Conservation (phyloP, 1,140 invertebrate genomes). For the Asobara japonica region DNA sequence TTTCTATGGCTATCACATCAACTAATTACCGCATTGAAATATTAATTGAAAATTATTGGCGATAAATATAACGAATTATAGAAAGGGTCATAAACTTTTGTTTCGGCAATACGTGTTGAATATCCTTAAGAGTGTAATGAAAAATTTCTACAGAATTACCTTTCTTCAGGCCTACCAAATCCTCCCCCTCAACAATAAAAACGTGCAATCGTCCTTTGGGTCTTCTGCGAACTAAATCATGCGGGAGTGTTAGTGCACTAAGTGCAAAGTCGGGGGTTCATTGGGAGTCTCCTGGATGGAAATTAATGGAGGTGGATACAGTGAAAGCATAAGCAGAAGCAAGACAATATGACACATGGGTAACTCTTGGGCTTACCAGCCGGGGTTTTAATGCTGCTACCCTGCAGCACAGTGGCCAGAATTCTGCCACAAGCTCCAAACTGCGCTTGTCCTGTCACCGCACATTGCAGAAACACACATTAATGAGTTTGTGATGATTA, state of each 20-base stretch:
- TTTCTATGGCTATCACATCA: too few species aligned
- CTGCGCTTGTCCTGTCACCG: constrained; percentile 67
- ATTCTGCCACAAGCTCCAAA: constrained; percentile 74
- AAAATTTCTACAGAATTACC: constrained; percentile 44
- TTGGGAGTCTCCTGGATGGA: neutral
- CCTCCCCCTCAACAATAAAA: constrained; percentile 62
- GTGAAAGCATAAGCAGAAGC: neutral
- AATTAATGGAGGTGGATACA: neutral
- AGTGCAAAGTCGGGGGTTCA: neutral
- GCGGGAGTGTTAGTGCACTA: constrained; percentile 48
- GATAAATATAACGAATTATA: too few species aligned
- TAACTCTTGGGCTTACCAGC: constrained; percentile 55
- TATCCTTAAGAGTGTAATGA: neutral
- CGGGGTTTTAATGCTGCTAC: constrained; percentile 65
- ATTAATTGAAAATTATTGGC: too few species aligned
- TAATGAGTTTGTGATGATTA: too few species aligned
- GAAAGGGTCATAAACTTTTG: too few species aligned
- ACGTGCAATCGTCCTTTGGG: constrained; percentile 61
- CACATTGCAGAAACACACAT: too few species aligned
- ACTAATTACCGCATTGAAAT: too few species aligned
- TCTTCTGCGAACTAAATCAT: constrained; percentile 66
- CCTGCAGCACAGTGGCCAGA: constrained; percentile 75
- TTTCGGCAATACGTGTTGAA: too few species aligned
- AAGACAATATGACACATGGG: neutral
- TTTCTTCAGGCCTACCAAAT: constrained; percentile 50